phyloP scores from a whole-genome alignment of 2,797 vertebrate genomes.

The Rhinella marina region DNA sequence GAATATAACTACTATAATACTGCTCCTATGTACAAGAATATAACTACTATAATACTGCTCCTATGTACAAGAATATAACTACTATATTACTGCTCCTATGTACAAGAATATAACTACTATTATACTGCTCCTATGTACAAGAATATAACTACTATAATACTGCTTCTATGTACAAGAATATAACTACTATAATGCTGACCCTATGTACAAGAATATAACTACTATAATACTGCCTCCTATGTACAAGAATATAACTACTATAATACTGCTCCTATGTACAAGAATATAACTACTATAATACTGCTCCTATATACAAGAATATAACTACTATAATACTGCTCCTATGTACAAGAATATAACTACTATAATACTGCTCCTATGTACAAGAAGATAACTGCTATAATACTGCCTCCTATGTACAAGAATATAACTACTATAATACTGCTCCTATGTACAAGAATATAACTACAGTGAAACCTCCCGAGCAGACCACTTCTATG shows the following conservation, averaged over 20 bases:
- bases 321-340: constrained; percentile 1
- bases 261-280: background rate
- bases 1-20: constrained; percentile 10
- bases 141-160: constrained; percentile 9
- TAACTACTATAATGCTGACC: background rate
- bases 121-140: background rate
- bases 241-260: background rate
- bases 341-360: background rate
- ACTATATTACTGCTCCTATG: constrained; percentile 6
- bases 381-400: background rate
- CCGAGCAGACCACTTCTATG: no score
- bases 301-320: background rate
- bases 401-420: background rate
- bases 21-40: background rate
- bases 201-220: background rate
- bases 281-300: background rate
- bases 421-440: background rate
- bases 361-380: background rate
- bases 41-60: constrained; percentile 4
- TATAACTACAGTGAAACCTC: no score
- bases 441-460: background rate
- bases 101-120: constrained; percentile 7
- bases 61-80: constrained; percentile 4
- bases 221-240: no score
- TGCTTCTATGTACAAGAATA: constrained; percentile 5